These are phyloP conservation scores for Schizotus pectinicornis DNA, from an alignment of 2,888 invertebrate species.

Conservation along the genomic window DNA sequence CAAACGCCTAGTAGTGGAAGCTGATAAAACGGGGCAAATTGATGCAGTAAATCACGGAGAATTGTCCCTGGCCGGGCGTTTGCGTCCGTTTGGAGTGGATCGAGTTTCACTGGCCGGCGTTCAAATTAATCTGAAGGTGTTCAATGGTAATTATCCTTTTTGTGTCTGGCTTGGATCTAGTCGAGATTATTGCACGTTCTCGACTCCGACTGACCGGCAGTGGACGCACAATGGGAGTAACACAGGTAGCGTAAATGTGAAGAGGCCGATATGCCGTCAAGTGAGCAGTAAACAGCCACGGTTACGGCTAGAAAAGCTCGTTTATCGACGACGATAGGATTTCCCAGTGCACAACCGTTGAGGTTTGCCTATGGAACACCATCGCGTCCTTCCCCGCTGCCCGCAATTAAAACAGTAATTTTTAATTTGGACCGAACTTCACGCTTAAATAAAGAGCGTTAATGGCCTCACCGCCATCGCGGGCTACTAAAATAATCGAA, in stretches of 20 bases:
- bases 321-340: constrained; percentile 23
- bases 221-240: constrained; percentile 35
- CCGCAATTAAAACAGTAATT: constrained; percentile 36
- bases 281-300: constrained; percentile 29
- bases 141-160: constrained; percentile 14
- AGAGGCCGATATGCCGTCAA: constrained; percentile 29
- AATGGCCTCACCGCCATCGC: constrained; percentile 36
- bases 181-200: constrained; percentile 15
- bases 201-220: constrained; percentile 2
- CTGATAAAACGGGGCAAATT: no score
- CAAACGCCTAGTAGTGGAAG: no score
- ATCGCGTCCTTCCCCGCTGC: not conserved
- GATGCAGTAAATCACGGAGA: no score
- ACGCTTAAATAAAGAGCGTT: constrained; percentile 47
- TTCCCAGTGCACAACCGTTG: constrained; percentile 6
- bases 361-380: not conserved
- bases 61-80: no score
- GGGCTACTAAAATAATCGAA: constrained; percentile 37
- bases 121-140: not conserved
- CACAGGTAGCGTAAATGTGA: constrained; percentile 36
- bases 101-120: no score
- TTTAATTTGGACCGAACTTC: constrained; percentile 47
- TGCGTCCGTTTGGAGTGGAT: no score
- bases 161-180: not conserved
- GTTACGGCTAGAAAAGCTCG: constrained; percentile 31